Conservation (phyloP, 2,113 vertebrate species). For the Thamnaconus septentrionalis region DNA sequence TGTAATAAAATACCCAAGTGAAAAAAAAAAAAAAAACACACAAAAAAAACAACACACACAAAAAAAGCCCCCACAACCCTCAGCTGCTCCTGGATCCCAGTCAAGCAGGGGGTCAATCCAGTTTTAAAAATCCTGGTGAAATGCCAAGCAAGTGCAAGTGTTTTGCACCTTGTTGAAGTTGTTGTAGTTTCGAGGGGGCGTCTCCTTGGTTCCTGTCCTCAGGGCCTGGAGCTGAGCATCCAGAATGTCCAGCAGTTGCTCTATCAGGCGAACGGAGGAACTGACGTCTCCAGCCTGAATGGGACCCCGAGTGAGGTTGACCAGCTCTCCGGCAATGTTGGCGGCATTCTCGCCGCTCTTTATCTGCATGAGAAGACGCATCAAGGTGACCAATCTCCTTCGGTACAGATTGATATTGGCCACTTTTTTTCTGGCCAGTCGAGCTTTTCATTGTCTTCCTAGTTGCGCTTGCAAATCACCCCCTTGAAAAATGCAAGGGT, state of each 20-base stretch:
- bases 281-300: slow-evolving; percentile 94
- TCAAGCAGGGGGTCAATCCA: slow-evolving; percentile 18
- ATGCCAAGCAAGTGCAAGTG: slow-evolving; percentile 20
- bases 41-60: too few species aligned
- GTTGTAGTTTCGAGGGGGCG: slow-evolving; percentile 89
- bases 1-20: slow-evolving; percentile 12
- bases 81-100: too few species aligned
- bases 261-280: slow-evolving; percentile 89
- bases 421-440: neutral
- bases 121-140: slow-evolving; percentile 26
- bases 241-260: slow-evolving; percentile 93
- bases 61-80: too few species aligned
- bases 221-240: slow-evolving; percentile 92
- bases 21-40: too few species aligned
- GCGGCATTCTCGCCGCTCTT: slow-evolving; percentile 96
- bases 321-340: slow-evolving; percentile 89
- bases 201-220: slow-evolving; percentile 88
- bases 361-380: slow-evolving; percentile 75
- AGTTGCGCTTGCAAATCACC: slow-evolving; percentile 53
- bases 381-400: neutral
- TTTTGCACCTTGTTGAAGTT: slow-evolving; percentile 90
- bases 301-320: slow-evolving; percentile 87
- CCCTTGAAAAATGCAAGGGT: slow-evolving; percentile 23
- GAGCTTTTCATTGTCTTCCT: slow-evolving; percentile 31
- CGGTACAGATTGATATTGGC: too few species aligned